A percentile compares a stretch with the other conserved stretches of the same genome.
Evolutionary conservation across 2,113 vertebrate genomes (phyloP).

Genomic region (Acanthisitta chloris): DNA sequence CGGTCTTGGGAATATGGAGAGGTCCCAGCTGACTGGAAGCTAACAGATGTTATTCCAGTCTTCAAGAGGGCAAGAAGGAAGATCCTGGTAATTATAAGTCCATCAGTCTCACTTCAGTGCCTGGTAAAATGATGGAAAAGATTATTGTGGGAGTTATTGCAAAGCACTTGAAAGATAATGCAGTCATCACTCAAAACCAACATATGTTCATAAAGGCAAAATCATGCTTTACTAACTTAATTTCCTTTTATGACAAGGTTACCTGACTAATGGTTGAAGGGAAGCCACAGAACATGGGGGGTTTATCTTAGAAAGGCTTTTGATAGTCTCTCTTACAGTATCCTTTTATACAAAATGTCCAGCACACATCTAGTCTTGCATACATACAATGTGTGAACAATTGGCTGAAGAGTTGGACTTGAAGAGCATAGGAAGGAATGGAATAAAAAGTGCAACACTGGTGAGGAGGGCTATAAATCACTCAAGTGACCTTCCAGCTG

Average conservation of each 20-base stretch:
- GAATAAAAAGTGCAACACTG: neutral
- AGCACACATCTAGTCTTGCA: neutral
- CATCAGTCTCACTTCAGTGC: neutral
- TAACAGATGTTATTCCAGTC: neutral
- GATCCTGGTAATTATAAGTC: neutral
- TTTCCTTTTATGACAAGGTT: neutral
- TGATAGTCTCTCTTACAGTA: neutral
- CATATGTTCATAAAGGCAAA: neutral
- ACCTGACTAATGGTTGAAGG: neutral
- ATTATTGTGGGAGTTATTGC: neutral
- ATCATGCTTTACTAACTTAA: neutral
- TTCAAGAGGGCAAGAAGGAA: neutral
- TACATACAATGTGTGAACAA: neutral
- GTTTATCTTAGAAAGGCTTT: neutral
- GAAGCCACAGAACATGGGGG: rapidly evolving
- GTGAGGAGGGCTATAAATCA: neutral
- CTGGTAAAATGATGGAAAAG: neutral
- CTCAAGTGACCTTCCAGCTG: neutral
- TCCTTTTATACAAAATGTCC: neutral
- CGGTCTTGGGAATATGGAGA: neutral
- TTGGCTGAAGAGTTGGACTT: neutral
- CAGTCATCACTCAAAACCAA: neutral
- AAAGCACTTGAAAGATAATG: neutral
- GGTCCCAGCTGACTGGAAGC: neutral
- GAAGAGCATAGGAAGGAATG: rapidly evolving